Base-by-base conservation (phyloP, 2,797 vertebrate genomes). In the Eidolon dupreanum region DNA sequence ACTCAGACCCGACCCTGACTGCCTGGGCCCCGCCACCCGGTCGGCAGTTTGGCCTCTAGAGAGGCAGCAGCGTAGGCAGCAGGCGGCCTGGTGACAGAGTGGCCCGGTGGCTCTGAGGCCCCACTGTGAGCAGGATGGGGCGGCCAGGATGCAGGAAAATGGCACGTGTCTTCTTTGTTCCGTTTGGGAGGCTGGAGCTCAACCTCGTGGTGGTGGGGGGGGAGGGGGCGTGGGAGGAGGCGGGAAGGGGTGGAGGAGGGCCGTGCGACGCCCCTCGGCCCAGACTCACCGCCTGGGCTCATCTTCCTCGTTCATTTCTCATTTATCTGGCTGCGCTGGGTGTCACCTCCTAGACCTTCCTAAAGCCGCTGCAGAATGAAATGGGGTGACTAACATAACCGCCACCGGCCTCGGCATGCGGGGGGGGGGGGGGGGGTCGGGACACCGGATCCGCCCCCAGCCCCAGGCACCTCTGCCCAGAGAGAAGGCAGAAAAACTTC, bases 321-420 rank as follows among this genome's bases (percentile, higher is more conserved):
- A 38, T 90, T 74, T 51, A 59, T 71, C 93, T 17, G 83, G 65
- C 53, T 5, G 88, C 31, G 9, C 82, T 24, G 66, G 38, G 51
- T 38, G 88, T 55, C 36, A 16, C 77, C 61, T 20, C 66, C 96
- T 74, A 82, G 83, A 65, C 66, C 85, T 19, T 24, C 26, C 53
- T 53, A 71, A 91, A 93, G 94, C 93, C 92, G 49, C 55, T 7
- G 73, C 53, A 24, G 85, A 49, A 65, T 13, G 63, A 68, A 73
- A 19, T 2, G 13, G 13, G 86, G 79, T 33, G n/a, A 66, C 61
- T 5, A 13, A 49, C 36, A 17, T 5, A 5, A 43, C 19, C 1
- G 75, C 82, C 3, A 0, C 7, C 78, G n/a, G 86, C 73, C 19
- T 0, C 0, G 2, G 36, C 41, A 3, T 1, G 19, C 8, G 28